These are phyloP conservation scores for Naso thynnoides DNA, from an alignment of 2,797 vertebrate species.

Conservation along the genomic window DNA sequence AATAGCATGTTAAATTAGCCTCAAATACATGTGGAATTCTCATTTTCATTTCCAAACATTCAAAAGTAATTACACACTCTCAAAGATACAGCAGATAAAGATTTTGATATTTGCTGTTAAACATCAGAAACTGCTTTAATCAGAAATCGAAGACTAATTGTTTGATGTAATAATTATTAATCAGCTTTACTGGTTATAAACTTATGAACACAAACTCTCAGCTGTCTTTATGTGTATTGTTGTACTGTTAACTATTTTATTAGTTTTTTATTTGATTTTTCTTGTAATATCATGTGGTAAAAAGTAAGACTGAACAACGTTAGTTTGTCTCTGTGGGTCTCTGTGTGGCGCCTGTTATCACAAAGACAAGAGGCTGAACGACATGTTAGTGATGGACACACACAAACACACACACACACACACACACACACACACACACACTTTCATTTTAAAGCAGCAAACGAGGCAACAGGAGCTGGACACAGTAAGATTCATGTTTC, in stretches of 20 bases:
- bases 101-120: too few species aligned
- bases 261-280: not conserved
- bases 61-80: not conserved
- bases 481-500: conserved; percentile 41
- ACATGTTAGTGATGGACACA: conserved; percentile 60
- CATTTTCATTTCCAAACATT: not conserved
- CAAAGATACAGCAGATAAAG: not conserved
- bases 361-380: conserved; percentile 60
- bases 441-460: conserved; percentile 24
- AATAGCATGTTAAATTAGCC: not conserved
- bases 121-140: not conserved
- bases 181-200: not conserved
- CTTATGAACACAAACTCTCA: too few species aligned
- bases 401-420: conserved; percentile 23
- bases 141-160: not conserved
- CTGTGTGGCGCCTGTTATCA: conserved; percentile 70
- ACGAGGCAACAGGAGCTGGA: conserved; percentile 22
- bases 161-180: not conserved
- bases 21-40: not conserved
- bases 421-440: conserved; percentile 9
- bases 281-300: conserved; percentile 2
- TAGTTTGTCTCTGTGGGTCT: conserved; percentile 28
- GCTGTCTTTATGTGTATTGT: not conserved
- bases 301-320: not conserved
- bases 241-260: not conserved